phyloP scores from a whole-genome alignment of 2,113 vertebrate species.

The Smithornis capensis region DNA sequence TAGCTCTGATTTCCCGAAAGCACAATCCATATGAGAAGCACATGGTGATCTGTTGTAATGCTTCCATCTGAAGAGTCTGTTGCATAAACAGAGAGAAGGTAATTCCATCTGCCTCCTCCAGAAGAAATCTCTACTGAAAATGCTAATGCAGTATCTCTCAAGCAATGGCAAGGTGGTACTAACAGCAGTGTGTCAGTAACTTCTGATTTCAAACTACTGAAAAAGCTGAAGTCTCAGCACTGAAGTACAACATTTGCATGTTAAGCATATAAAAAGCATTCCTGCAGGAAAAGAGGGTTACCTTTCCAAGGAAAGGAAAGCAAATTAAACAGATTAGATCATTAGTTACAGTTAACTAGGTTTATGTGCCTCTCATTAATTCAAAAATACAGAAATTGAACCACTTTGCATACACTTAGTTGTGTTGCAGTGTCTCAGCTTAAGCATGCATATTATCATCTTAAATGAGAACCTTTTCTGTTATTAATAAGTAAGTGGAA shows the following conservation, averaged over 20 bases:
- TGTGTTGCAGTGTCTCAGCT: background rate
- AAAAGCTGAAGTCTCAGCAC: background rate
- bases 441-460: background rate
- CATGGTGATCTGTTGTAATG: background rate
- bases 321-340: background rate
- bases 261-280: background rate
- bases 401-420: background rate
- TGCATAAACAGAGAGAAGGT: conserved; percentile 5
- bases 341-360: background rate
- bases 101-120: background rate
- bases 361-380: background rate
- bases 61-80: background rate
- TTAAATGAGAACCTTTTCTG: background rate
- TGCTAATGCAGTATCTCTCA: background rate
- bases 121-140: conserved; percentile 1
- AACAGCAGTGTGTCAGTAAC: background rate
- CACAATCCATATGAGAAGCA: background rate
- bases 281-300: background rate
- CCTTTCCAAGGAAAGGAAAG: background rate
- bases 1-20: background rate
- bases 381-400: background rate
- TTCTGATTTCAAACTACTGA: background rate
- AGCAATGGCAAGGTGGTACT: background rate
- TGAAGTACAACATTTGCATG: background rate
- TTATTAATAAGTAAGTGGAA: background rate